Base-by-base conservation (phyloP, 2,797 vertebrate species). In the Oophaga sylvatica region DNA sequence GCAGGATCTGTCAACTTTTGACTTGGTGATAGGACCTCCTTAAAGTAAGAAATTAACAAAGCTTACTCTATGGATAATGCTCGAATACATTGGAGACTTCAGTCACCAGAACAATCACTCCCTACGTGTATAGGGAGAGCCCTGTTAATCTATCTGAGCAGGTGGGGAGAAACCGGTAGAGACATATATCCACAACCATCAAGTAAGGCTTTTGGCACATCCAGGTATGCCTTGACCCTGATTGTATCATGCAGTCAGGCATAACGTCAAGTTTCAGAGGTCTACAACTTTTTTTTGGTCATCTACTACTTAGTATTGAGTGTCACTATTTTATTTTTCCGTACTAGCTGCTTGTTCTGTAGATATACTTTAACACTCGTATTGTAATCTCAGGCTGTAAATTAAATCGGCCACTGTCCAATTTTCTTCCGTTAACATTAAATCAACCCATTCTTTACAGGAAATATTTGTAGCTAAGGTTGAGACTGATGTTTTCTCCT, bases 351-450 rank as follows among this genome's bases (percentile, higher is more conserved):
- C n/a, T 59, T 79, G 20, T 76, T 12, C 17, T 76, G 73, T 48
- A 31, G 77, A 59, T 79, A 48, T 76, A 12, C 41, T n/a, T 41
- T 26, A n/a, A 53, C 20, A 76, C 35, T 41, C n/a, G 73, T 73
- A 45, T 45, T 73, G 70, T 76, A 76, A 76, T 76, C 73, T 53
- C 35, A 79, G 60, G 16, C 6, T 79, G 26, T 59, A 79, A 79
- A 59, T 31, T 59, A 59, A 31, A 79, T 79, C 16, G 12, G 26
- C 26, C 7, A 31, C 26, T 60, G 26, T 79, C 26, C 56, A 31
- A 59, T 59, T 59, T 60, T 79, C 16, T 60, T 59, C 26, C 12
- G 3, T 60, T 26, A 60, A 15, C 68, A 59, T 75, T 83, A 73
- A 73, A 22, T 3, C 56, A 60, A 53, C 67, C 13, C 56, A 76